Base-by-base conservation (phyloP, 2,113 vertebrate genomes). In the Sinosuthora webbiana region DNA sequence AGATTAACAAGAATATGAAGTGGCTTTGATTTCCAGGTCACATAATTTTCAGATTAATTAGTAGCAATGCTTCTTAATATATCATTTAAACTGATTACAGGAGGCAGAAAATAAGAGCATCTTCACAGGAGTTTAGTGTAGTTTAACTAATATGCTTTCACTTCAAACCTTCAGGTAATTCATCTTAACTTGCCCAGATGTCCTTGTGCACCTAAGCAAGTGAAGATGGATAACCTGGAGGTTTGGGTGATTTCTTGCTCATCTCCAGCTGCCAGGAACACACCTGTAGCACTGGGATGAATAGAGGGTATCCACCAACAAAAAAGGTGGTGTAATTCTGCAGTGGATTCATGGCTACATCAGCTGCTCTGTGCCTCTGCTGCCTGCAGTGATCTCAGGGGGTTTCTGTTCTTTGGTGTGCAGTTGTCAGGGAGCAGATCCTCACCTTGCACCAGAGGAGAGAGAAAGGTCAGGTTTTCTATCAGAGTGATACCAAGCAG, bases 21-120 rank as follows among this genome's bases (percentile, higher is more conserved):
- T 56, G 56, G 31, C 42, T 93, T 83, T 62, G 64, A 91, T 95
- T 96, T 94, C 59, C 59, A 94, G 47, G 85, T 87, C 89, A 81
- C 56, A 55, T 80, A 74, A 88, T 90, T 96, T 78, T 83, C 69
- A 64, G 71, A 89, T 52, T 77, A 96, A 96, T 94, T 94, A 96
- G 85, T 30, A n/a, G 69, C 44, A 90, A 93, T 78, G 31, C 13
- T 94, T 89, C 75, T 91, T 96, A 83, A 94, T 95, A 39, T 59
- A 92, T 93, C 75, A 94, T 74, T 70, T 67, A 84, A 87, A 83
- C 55, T 78, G 96, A 88, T 87, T 96, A 76, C 60, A 87, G 71
- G 28, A 92, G 86, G 88, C 41, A 90, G 60, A 70, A 94, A 95
- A 62, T 89, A 68, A 89, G n/a, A 91, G 83, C 62, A 79, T 89